Evolutionary conservation across 2,888 invertebrate species (phyloP).

Genomic region (Dasypogon diadema): DNA sequence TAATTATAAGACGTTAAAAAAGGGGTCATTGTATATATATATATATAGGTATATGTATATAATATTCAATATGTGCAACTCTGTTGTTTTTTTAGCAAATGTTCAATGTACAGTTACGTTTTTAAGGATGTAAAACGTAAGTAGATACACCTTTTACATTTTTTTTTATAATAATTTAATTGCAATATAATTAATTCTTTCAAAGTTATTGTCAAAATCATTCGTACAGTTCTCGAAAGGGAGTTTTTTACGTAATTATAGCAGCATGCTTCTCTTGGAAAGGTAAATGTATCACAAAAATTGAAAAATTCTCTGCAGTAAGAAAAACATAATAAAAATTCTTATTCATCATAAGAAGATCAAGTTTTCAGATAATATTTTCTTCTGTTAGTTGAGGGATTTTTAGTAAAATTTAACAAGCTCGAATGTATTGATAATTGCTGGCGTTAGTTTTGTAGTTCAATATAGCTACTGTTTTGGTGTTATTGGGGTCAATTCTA

Average conservation of each 20-base stretch:
- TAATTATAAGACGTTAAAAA: conserved; percentile 43
- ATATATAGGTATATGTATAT: neutral
- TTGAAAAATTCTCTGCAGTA: neutral
- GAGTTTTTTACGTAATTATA: conserved; percentile 9
- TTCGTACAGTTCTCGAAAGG: conserved; percentile 58
- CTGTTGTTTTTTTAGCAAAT: conserved; percentile 3
- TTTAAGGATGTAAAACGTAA: conserved; percentile 19
- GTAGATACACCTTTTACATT: conserved; percentile 17
- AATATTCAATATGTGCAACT: conserved; percentile 38
- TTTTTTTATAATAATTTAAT: conserved; percentile 13
- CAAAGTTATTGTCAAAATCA: conserved; percentile 60
- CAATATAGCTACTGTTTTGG: too few relatives aligned
- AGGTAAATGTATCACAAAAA: conserved; percentile 10
- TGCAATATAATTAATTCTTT: conserved; percentile 42
- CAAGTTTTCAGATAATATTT: too few relatives aligned
- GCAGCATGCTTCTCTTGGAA: neutral
- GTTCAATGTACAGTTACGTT: conserved; percentile 24
- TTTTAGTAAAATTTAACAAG: too few relatives aligned
- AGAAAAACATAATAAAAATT: neutral
- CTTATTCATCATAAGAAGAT: too few relatives aligned
- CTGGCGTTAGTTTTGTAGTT: too few relatives aligned
- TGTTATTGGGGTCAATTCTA: too few relatives aligned
- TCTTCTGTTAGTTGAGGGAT: too few relatives aligned
- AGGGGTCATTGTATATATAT: conserved; percentile 22
- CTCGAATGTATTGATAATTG: too few relatives aligned